A percentile compares a stretch with the other conserved stretches of the same genome.
phyloP scores from a whole-genome alignment of 53 echinoderm and acorn worm genomes.

The Holothuria leucospilota region DNA sequence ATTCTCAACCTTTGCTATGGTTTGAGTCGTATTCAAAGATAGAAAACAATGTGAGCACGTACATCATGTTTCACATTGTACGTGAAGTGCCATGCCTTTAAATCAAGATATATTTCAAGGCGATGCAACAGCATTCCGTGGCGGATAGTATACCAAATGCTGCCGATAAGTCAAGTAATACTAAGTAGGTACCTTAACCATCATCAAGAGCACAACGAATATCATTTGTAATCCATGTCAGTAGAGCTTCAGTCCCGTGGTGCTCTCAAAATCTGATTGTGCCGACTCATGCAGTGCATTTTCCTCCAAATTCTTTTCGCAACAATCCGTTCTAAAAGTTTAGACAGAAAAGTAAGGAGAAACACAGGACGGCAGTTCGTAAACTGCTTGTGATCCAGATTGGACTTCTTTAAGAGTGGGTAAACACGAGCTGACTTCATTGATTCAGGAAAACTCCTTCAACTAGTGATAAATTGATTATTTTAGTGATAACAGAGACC shows the following conservation, averaged over 20 bases:
- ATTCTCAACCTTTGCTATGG: too few species aligned
- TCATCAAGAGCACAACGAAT: background rate
- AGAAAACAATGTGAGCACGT: too few species aligned
- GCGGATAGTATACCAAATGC: background rate
- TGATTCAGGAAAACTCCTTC: background rate
- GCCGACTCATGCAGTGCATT: background rate
- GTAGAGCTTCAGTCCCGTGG: conserved; percentile 6
- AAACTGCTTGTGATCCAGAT: background rate
- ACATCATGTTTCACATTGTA: too few species aligned
- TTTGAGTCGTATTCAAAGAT: too few species aligned
- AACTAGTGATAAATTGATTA: too few species aligned
- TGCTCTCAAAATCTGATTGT: conserved; percentile 1
- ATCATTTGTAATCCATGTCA: conserved; percentile 1
- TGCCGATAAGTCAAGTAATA: conserved; percentile 3
- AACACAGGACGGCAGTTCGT: too few species aligned
- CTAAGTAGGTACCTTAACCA: background rate
- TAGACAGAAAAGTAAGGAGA: background rate
- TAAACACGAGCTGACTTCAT: conserved; percentile 1
- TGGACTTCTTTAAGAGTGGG: background rate
- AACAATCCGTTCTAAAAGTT: conserved; percentile 11
- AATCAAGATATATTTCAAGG: background rate
- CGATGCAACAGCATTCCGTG: background rate
- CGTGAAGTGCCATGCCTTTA: background rate
- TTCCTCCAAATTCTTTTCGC: background rate
- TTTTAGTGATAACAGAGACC: too few species aligned